Evolutionary conservation across 2,797 vertebrate species (phyloP), one percentile per base, ranked within the genome.

Genomic region (Sebastes nivosus): DNA sequence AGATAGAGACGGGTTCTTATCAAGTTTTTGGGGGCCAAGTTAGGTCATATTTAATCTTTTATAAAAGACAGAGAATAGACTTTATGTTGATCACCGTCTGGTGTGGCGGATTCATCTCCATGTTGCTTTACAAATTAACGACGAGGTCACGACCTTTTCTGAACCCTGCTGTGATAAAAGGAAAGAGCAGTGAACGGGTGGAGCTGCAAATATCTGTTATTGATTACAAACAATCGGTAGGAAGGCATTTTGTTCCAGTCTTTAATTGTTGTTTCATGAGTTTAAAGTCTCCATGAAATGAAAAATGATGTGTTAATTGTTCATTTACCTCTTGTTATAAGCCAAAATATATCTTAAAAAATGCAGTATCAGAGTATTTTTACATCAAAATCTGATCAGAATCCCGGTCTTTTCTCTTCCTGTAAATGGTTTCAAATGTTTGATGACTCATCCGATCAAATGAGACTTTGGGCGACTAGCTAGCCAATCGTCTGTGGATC

Each of bases 1-100:
- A 81, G 87, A 92, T 46, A 46, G 20, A 66, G 77, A 72, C 20
- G 0, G 2, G 32, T 30, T 77, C 72, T 75, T 72, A 80, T 86
- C 75, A 69, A 75, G 64, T 80, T 72, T 42, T 36, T 65, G 13
- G 32, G 30, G 64, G 75, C 82, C 68, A 29, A 36, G 7, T 55
- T 7, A 61, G 79, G 75, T 79, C 80, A 77, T 77, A 83, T 81
- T 65, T 54, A 55, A 69, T 75, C 46, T 73, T 81, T 69, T 60
- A 3, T 4, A 64, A 75, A 34, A 60, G 30, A 42, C 20, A 52
- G 22, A 36, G 70, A 85, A 66, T 63, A 42, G 65, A 64, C 13
- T 63, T 70, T 18, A 11, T 58, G 72, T 42, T 59, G 77, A 73
- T 80, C 55, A 13, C 18, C 9, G 20, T 3, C 1, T 29, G 38